A percentile compares a stretch with the other conserved stretches of the same genome.
Evolutionary conservation across 2,888 invertebrate species (phyloP).

Genomic region (Marasmarcha lunaedactyla): DNA sequence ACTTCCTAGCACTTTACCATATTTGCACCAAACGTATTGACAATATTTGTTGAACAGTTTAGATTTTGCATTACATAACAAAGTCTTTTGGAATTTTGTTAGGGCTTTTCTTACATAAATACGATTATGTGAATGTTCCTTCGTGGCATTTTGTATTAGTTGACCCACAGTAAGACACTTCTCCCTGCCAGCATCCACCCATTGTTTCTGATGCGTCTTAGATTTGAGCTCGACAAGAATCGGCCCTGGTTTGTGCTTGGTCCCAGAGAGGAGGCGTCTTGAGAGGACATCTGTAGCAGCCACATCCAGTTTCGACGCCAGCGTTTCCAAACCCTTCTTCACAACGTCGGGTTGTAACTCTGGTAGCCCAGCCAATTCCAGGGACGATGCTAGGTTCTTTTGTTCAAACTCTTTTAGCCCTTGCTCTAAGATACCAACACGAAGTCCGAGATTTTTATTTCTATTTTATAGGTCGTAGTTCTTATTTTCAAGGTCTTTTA

Average conservation of each 20-base stretch:
- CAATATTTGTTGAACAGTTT: constrained; percentile 9
- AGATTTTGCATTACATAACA: constrained; percentile 14
- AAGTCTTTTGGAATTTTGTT: constrained; percentile 13
- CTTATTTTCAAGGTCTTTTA: constrained; percentile 15
- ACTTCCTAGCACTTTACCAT: constrained; percentile 15
- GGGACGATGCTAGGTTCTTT: not conserved
- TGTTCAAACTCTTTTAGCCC: not conserved
- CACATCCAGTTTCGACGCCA: constrained; percentile 8
- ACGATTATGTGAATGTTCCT: too few relatives aligned
- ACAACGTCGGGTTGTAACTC: constrained; percentile 4
- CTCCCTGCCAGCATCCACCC: too few relatives aligned
- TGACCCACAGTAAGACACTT: too few relatives aligned
- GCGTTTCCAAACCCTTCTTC: too few relatives aligned
- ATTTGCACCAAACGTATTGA: constrained; percentile 17
- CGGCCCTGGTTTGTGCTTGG: too few relatives aligned
- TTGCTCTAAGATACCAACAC: constrained; percentile 1
- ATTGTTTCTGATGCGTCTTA: too few relatives aligned
- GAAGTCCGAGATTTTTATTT: constrained; percentile 2
- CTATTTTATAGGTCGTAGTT: constrained; percentile 8
- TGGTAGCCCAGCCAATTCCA: constrained; percentile 14
- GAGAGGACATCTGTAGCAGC: too few relatives aligned
- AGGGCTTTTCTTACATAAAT: too few relatives aligned
- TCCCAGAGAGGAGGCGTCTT: too few relatives aligned
- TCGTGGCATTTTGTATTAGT: too few relatives aligned
- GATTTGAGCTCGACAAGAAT: too few relatives aligned